Percentiles rank a stretch among this genome's conserved stretches.
phyloP scores from a whole-genome alignment of 2,113 vertebrate species.

The Tretioscincus oriximinensis region DNA sequence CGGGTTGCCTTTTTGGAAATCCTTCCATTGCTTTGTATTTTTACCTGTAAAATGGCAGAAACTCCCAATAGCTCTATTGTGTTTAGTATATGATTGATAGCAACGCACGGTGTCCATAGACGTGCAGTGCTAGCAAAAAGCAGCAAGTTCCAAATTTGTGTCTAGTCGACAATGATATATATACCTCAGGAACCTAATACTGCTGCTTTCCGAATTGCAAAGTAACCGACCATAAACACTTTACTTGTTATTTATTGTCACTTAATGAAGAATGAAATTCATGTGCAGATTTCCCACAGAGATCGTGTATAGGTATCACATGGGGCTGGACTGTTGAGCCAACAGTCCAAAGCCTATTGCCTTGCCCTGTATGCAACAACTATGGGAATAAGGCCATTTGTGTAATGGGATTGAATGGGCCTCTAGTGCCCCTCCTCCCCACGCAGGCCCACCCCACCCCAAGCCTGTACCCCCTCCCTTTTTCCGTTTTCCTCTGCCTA shows the following conservation, averaged over 20 bases:
- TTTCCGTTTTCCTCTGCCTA: too few relatives aligned
- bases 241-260: conserved; percentile 10
- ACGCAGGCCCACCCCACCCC: too few relatives aligned
- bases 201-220: neutral
- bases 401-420: too few relatives aligned
- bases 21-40: neutral
- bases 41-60: neutral
- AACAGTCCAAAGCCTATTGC: neutral
- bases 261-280: neutral
- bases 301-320: neutral
- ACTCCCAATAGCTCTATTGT: neutral
- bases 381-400: too few relatives aligned
- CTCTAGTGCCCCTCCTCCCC: too few relatives aligned
- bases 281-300: neutral
- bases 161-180: neutral
- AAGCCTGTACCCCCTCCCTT: too few relatives aligned
- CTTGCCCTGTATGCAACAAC: neutral
- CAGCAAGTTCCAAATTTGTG: conserved; percentile 9
- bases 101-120: neutral
- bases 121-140: neutral
- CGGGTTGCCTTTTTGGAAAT: neutral
- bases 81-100: neutral
- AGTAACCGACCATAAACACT: neutral
- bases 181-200: neutral
- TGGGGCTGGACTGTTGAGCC: neutral